Evolutionary conservation across 2,113 vertebrate species (phyloP).

Genomic region (Silurus glanis): DNA sequence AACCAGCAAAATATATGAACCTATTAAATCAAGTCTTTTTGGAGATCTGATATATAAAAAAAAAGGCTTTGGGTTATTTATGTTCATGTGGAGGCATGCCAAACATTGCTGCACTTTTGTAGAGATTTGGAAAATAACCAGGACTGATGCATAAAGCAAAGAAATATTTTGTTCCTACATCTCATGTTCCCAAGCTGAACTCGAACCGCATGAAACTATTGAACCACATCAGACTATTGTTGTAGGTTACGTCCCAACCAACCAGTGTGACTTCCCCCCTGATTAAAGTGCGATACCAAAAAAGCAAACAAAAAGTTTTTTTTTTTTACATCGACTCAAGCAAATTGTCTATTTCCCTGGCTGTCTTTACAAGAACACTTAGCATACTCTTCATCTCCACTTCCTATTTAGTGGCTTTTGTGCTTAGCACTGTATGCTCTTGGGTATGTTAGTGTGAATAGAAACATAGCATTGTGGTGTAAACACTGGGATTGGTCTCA

Average conservation of each 20-base stretch:
- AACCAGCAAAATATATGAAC: constrained; percentile 20
- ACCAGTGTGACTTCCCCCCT: constrained; percentile 16
- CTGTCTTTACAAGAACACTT: neutral
- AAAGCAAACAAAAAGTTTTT: constrained; percentile 30
- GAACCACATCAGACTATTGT: constrained; percentile 27
- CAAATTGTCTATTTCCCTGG: constrained; percentile 38
- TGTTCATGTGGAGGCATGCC: neutral
- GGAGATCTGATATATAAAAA: constrained; percentile 11
- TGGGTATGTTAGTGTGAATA: neutral
- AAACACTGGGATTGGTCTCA: neutral
- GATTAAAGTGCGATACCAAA: constrained; percentile 21
- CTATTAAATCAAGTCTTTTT: constrained; percentile 13
- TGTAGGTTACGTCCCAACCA: neutral
- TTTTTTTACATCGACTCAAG: constrained; percentile 10
- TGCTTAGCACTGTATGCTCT: neutral
- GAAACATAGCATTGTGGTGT: neutral
- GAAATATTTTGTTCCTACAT: neutral
- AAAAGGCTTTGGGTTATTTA: constrained; percentile 8
- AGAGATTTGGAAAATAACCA: constrained; percentile 22
- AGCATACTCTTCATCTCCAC: neutral
- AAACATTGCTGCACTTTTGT: constrained; percentile 6
- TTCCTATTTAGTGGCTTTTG: constrained; percentile 2
- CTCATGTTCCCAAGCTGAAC: neutral
- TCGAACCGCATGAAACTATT: neutral
- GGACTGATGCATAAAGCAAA: neutral